Base-by-base conservation (phyloP, 2,888 invertebrate genomes). In the Drosophila lacicola region DNA sequence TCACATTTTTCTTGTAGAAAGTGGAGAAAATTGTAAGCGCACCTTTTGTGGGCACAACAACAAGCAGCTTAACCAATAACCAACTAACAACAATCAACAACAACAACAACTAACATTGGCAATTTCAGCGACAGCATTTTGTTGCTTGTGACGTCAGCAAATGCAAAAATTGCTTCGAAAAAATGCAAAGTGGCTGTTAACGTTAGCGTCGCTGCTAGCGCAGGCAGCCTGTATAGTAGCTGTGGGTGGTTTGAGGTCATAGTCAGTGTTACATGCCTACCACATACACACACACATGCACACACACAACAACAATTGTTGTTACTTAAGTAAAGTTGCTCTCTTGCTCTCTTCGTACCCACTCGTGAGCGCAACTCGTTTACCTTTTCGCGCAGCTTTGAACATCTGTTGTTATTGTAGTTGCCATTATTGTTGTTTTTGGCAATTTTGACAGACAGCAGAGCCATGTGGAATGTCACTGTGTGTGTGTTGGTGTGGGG, bases 1-100 rank as follows among this genome's bases (percentile, higher is more conserved):
- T 83, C 88, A 83, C 88, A 88, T 88, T 80, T 88, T 78, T 83
- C 86, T 82, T 71, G 88, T 88, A 83, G 83, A 83, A 83, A 83
- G 83, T 88, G 88, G 79, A 81, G 79, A 80, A 80, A 80, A 80
- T 81, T 81, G 79, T 80, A 66, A 81, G 79, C 82, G 79, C 79
- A 82, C 80, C 84, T 76, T 86, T 86, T 83, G 86, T 82, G 83
- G 82, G 82, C 80, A 78, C 75, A 65, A 63, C 71, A 70, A 65
- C 75, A 76, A 64, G 53, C 44, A 70, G 45, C 54, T 60, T 58
- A 68, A 68, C 60, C 74, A 53, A 56, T 57, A 68, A 58, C 49
- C 58, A 56, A 39, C 53, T 42, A 58, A 47, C 65, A 63, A 65
- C 66, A 55, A 70, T 58, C 62, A 64, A 62, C 54, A 57, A 51